These are phyloP conservation scores for Acipenser oxyrinchus DNA, from an alignment of 2,797 vertebrate species.

Conservation along the genomic window DNA sequence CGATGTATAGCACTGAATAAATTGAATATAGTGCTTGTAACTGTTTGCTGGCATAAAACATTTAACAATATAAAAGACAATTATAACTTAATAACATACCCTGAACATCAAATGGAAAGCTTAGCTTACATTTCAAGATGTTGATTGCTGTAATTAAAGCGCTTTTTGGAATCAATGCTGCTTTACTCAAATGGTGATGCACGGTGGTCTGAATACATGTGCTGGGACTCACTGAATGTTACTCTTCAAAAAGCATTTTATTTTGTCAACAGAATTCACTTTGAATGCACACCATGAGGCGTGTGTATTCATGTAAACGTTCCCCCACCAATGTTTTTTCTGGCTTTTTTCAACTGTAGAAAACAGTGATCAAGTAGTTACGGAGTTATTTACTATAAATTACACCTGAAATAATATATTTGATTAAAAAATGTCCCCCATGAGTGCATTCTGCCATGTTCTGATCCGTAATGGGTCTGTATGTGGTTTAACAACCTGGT, in stretches of 20 bases:
- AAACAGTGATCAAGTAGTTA: background rate
- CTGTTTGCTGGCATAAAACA: too few species aligned
- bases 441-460: too few species aligned
- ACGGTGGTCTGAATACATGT: conserved; percentile 59
- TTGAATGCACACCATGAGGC: conserved; percentile 31
- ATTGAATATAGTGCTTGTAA: too few species aligned
- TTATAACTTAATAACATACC: background rate
- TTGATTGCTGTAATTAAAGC: conserved; percentile 5
- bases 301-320: conserved; percentile 44
- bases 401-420: background rate
- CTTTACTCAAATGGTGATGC: conserved; percentile 27
- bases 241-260: conserved; percentile 48
- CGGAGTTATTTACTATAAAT: background rate
- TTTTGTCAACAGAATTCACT: conserved; percentile 48
- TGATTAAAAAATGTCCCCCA: too few species aligned
- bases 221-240: conserved; percentile 13
- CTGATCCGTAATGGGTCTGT: too few species aligned
- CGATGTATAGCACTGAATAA: too few species aligned
- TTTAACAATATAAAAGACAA: background rate
- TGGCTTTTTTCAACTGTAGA: background rate
- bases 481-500: too few species aligned
- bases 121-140: background rate
- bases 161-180: conserved; percentile 29
- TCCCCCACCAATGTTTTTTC: conserved; percentile 11
- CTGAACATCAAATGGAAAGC: background rate